Percentiles rank a stretch among this genome's conserved stretches.
phyloP scores from a whole-genome alignment of 2,113 vertebrate genomes.

The Tragelaphus scriptus region DNA sequence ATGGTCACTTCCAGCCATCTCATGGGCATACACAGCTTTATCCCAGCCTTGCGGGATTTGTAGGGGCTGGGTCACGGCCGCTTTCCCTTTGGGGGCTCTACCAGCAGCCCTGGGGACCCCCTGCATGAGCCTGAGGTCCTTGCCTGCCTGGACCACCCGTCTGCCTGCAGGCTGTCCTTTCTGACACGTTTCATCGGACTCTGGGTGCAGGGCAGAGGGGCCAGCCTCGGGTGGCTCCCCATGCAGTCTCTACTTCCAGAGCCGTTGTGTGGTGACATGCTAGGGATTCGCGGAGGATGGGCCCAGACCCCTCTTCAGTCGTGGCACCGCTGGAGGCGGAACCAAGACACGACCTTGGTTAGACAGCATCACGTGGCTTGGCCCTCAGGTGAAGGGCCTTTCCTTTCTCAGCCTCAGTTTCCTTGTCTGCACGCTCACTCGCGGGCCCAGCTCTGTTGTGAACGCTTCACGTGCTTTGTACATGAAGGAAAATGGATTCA shows the following conservation, averaged over 20 bases:
- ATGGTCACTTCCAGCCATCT: fast-evolving
- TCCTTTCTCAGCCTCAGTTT: not conserved
- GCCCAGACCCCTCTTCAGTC: not conserved
- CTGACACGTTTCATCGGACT: not conserved
- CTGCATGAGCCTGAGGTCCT: not conserved
- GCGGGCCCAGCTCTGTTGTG: not conserved
- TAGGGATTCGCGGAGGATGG: not conserved
- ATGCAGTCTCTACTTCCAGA: not conserved
- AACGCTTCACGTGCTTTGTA: fast-evolving
- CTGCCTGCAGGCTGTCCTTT: fast-evolving
- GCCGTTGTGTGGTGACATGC: too few species aligned
- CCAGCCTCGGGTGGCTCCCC: not conserved
- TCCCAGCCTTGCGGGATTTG: not conserved
- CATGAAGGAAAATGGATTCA: not conserved
- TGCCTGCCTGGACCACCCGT: not conserved
- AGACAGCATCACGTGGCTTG: not conserved
- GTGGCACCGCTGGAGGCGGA: not conserved
- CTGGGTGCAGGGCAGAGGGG: not conserved
- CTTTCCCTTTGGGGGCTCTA: not conserved
- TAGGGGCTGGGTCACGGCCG: not conserved
- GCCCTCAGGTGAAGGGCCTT: not conserved
- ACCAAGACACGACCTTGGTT: not conserved
- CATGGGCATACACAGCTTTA: fast-evolving
- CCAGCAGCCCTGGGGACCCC: not conserved
- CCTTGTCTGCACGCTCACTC: fast-evolving